phyloP scores from a whole-genome alignment of 2,888 invertebrate species.

The Unio delphinus region DNA sequence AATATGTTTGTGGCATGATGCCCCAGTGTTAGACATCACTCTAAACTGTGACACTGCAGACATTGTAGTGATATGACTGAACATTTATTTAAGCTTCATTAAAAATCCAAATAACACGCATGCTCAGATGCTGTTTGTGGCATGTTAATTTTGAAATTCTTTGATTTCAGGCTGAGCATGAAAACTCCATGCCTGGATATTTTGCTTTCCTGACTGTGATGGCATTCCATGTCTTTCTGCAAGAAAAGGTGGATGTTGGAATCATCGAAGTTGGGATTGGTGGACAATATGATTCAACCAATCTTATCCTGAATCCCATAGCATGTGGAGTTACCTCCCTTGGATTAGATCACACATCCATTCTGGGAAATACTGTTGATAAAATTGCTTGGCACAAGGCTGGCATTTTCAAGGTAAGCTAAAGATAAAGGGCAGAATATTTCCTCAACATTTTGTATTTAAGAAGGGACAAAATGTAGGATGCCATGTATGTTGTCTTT shows the following conservation, averaged over 20 bases:
- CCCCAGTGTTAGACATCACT: no score
- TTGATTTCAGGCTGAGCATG: conserved; percentile 44
- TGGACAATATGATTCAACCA: conserved; percentile 94
- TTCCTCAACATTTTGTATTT: no score
- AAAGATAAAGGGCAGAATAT: background rate
- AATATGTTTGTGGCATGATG: no score
- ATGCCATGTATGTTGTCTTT: no score
- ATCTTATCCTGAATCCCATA: conserved; percentile 87
- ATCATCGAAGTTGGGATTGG: conserved; percentile 98
- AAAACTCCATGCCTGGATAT: conserved; percentile 87
- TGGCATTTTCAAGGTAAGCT: conserved; percentile 87
- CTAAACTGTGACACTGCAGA: no score
- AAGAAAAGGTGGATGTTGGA: conserved; percentile 86
- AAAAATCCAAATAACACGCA: no score
- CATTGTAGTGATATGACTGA: no score
- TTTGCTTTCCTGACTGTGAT: conserved; percentile 95
- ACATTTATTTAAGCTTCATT: no score
- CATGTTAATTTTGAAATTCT: no score
- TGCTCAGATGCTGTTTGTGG: no score
- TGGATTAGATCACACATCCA: conserved; percentile 89
- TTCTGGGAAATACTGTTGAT: conserved; percentile 86
- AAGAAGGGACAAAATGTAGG: no score
- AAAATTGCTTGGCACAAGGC: conserved; percentile 96
- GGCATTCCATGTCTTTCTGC: conserved; percentile 88
- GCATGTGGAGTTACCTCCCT: conserved; percentile 93